Base-by-base conservation (phyloP, 2,888 invertebrate species). In the Terebella lapidaria region DNA sequence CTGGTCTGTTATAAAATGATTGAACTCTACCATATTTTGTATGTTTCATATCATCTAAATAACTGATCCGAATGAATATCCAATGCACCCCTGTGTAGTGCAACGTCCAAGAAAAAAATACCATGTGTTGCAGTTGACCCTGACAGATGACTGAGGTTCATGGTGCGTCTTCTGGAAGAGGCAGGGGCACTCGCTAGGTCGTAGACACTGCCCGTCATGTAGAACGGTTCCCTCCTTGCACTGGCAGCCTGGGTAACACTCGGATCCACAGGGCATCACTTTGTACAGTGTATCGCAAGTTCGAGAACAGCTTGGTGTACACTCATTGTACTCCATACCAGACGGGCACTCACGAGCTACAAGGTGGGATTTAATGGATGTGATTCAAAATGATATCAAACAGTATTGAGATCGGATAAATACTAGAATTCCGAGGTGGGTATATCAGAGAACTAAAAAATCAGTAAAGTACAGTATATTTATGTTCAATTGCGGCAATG, bases 241-340 rank as follows among this genome's bases (percentile, higher is more conserved):
- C 30, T 54, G 46, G 46, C 60, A 60, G 24, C 53, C 60, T 22
- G 53, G 52, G 27, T 54, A 27, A 26, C 57, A 60, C 28, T 51
- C 35, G 27, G n/a, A 20, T 26, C 56, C 27, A 46, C 63, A 63
- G n/a, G 61, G 59, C 62, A 62, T 54, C 51, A 62, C 35, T 30
- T 26, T 24, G 56, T 63, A 62, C 30, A 71, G 58, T 54, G 70
- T 65, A 27, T 60, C 54, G 74, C 94, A 94, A 0, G 91, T 92
- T 1, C 85, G 82, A 0, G 91, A 90, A 71, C 94, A 94, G 1
- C 91, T 85, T 0, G 89, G 85, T n/a, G 92, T 84, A 74, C 93
- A 94, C 0, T 90, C 85, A 60, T 86, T 86, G 81, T 94, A 94
- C 61, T 85, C 85, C 0, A 89, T 86, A 67, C 90, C 91, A 67